Evolutionary conservation across 2,888 invertebrate species (phyloP), one percentile per base, ranked within the genome.

Genomic region (Sinelater perroti): DNA sequence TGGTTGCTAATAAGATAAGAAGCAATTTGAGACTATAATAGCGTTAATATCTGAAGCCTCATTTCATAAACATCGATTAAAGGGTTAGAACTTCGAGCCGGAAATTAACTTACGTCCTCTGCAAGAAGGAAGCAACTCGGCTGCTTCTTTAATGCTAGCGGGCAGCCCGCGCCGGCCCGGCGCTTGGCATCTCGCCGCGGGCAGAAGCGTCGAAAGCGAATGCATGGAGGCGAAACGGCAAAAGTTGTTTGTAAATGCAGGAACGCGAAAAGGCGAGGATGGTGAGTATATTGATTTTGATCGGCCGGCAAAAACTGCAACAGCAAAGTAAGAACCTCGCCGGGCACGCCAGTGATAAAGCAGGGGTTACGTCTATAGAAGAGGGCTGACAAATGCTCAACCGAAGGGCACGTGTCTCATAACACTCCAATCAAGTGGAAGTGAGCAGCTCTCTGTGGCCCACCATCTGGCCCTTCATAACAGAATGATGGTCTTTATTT

Each of bases 61-160:
- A 73, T 76, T 76, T 77, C 77, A 78, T 78, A 78, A 78, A 78
- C 77, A 76, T 77, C 75, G 76, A 75, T 76, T 76, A 76, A 74
- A 72, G 74, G 74, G 75, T 72, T 72, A 47, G 52, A 60, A 60
- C 51, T 60, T 52, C 35, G 20, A 50, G 46, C 42, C 42, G 35
- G 49, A 50, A 54, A 54, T 54, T 54, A 47, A 38, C 46, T 54
- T 46, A 28, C 40, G 40, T 36, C 44, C 21, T 30, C 40, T 38
- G 16, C 46, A 38, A 46, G 46, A 54, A 53, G n/a, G n/a, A n/a
- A n/a, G n/a, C n/a, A n/a, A n/a, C n/a, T n/a, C n/a, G n/a, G n/a
- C n/a, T n/a, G n/a, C n/a, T n/a, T n/a, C n/a, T n/a, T n/a, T n/a
- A n/a, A n/a, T n/a, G n/a, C n/a, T n/a, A n/a, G n/a, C n/a, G n/a